Conservation (phyloP, 2,888 invertebrate species). For the Iphiclides podalirius region DNA sequence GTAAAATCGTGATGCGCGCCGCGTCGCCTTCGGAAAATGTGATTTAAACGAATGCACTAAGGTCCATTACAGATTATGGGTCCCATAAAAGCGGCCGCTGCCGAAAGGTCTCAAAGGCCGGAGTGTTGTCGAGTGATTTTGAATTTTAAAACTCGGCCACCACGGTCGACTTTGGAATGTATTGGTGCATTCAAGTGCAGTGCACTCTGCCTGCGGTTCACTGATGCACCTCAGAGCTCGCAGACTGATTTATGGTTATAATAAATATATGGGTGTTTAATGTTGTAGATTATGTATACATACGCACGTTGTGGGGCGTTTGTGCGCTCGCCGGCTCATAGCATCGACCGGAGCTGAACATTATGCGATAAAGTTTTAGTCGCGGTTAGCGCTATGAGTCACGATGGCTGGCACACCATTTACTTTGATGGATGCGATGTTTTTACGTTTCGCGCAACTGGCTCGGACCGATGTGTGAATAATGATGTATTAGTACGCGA, state of each 20-base stretch:
- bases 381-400: slow-evolving; percentile 8
- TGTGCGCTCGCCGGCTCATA: slow-evolving; percentile 8
- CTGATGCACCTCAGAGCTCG: slow-evolving; percentile 67
- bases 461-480: neutral
- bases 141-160: slow-evolving; percentile 14
- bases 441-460: neutral
- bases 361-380: slow-evolving; percentile 11
- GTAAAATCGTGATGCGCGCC: slow-evolving; percentile 48
- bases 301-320: slow-evolving; percentile 8
- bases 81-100: slow-evolving; percentile 29
- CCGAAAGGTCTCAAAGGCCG: slow-evolving; percentile 34
- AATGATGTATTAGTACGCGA: neutral
- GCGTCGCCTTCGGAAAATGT: slow-evolving; percentile 42
- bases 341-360: slow-evolving; percentile 20
- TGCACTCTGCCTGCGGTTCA: slow-evolving; percentile 62
- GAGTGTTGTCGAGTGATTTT: slow-evolving; percentile 21
- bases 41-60: slow-evolving; percentile 46
- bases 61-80: slow-evolving; percentile 49
- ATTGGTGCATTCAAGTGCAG: slow-evolving; percentile 51
- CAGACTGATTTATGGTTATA: slow-evolving; percentile 75
- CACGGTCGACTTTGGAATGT: slow-evolving; percentile 31
- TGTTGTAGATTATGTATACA: slow-evolving; percentile 67
- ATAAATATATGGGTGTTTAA: slow-evolving; percentile 77
- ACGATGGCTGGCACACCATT: neutral
- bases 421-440: slow-evolving; percentile 1